Conservation (phyloP, 2,797 vertebrate species). For the Salmo trutta region DNA sequence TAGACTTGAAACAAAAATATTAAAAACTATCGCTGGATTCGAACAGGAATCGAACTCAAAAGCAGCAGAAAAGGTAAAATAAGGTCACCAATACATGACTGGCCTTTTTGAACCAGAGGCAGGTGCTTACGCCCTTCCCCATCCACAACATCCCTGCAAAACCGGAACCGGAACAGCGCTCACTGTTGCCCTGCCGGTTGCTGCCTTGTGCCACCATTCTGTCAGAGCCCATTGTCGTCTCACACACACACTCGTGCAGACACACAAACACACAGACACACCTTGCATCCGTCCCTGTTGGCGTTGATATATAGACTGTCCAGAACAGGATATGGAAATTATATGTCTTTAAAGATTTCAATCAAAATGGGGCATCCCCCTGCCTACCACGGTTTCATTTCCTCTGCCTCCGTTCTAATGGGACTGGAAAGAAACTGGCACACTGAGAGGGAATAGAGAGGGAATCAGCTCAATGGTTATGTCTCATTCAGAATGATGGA, state of each 20-base stretch:
- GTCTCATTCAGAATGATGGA: slow-evolving; percentile 29
- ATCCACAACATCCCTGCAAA: no score
- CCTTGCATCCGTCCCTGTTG: slow-evolving; percentile 6
- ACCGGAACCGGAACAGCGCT: no score
- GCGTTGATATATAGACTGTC: slow-evolving; percentile 27
- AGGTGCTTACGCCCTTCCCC: no score
- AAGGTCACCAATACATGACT: no score
- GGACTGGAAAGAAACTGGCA: slow-evolving; percentile 40
- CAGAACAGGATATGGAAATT: slow-evolving; percentile 37
- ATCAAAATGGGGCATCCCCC: slow-evolving; percentile 23
- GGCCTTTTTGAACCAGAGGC: no score
- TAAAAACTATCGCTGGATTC: no score
- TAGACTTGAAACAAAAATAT: no score
- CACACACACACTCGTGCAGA: not conserved
- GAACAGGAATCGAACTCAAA: no score
- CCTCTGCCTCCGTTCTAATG: slow-evolving; percentile 26
- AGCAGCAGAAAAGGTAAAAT: no score
- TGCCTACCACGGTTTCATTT: slow-evolving; percentile 32
- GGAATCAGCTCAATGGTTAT: not conserved
- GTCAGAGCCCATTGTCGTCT: not conserved
- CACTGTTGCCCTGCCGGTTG: not conserved
- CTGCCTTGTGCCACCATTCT: not conserved
- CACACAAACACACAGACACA: not conserved
- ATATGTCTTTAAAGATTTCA: slow-evolving; percentile 38
- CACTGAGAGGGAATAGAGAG: slow-evolving; percentile 14